Evolutionary conservation across 1,140 invertebrate genomes (phyloP).

Genomic region (Aphidius ervi): DNA sequence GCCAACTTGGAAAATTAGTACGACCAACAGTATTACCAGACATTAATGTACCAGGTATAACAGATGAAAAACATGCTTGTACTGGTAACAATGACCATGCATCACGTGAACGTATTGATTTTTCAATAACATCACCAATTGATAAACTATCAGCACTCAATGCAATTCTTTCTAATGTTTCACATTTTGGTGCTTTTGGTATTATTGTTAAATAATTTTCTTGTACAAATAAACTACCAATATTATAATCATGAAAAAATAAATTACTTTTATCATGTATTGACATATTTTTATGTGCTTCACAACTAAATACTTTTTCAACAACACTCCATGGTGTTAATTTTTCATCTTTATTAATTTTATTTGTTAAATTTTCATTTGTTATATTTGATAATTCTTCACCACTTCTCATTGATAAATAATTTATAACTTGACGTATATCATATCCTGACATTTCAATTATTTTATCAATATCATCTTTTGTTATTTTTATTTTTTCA

Average conservation of each 20-base stretch:
- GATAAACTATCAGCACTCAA: conserved; percentile 79
- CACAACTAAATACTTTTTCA: conserved; percentile 80
- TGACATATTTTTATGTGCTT: conserved; percentile 78
- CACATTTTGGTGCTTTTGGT: conserved; percentile 63
- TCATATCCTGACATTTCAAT: conserved; percentile 89
- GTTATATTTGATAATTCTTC: conserved; percentile 53
- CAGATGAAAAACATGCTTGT: conserved; percentile 88
- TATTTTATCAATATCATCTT: conserved; percentile 74
- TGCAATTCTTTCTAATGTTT: conserved; percentile 68
- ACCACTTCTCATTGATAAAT: conserved; percentile 74
- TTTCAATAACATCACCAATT: conserved; percentile 81
- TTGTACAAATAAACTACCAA: conserved; percentile 93
- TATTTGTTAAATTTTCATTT: conserved; percentile 55
- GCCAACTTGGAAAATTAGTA: conserved; percentile 90
- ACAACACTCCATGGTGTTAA: conserved; percentile 93
- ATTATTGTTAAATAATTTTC: conserved; percentile 88
- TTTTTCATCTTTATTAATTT: conserved; percentile 77
- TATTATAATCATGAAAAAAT: conserved; percentile 96
- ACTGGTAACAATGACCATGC: conserved; percentile 88
- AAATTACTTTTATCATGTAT: conserved; percentile 84
- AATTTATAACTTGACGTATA: conserved; percentile 87
- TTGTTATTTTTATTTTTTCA: conserved; percentile 80
- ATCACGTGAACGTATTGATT: conserved; percentile 69
- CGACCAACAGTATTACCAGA: conserved; percentile 70
- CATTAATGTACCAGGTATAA: conserved; percentile 84